phyloP scores from a whole-genome alignment of 1,140 invertebrate genomes.

The Trinorchestia longiramus region DNA sequence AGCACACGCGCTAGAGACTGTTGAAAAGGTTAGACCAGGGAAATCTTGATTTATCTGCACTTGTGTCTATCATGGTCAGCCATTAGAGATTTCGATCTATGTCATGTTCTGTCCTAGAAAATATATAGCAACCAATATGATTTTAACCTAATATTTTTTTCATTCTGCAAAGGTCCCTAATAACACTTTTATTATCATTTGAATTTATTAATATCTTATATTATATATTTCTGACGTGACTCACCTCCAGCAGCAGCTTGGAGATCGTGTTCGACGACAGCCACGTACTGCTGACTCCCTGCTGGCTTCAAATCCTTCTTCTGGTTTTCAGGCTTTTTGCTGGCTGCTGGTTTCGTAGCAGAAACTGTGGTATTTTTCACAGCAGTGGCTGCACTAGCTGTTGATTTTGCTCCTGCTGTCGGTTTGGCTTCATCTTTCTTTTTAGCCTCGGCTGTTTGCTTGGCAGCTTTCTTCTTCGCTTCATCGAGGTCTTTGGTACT shows the following conservation, averaged over 20 bases:
- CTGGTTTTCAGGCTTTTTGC: background rate
- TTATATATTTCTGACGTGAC: background rate
- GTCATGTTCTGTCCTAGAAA: too few species aligned
- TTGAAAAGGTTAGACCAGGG: too few species aligned
- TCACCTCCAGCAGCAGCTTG: conserved; percentile 42
- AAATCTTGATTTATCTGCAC: too few species aligned
- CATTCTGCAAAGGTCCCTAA: too few species aligned
- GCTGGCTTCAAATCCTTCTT: conserved; percentile 15
- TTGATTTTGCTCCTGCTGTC: background rate
- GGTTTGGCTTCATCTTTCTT: background rate
- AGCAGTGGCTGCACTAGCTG: background rate
- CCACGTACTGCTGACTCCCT: conserved; percentile 21
- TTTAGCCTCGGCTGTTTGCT: background rate
- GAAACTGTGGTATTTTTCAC: background rate
- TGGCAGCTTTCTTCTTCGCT: background rate
- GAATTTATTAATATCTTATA: too few species aligned
- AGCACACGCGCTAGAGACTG: too few species aligned
- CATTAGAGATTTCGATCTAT: too few species aligned
- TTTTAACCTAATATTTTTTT: too few species aligned
- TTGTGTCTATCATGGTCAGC: too few species aligned
- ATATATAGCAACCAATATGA: too few species aligned
- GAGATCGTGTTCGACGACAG: conserved; percentile 36
- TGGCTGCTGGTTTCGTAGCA: conserved; percentile 3
- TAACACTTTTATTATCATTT: too few species aligned
- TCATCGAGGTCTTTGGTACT: too few species aligned